Conservation (phyloP, 2,113 vertebrate species). For the Paramormyrops kingsleyae region DNA sequence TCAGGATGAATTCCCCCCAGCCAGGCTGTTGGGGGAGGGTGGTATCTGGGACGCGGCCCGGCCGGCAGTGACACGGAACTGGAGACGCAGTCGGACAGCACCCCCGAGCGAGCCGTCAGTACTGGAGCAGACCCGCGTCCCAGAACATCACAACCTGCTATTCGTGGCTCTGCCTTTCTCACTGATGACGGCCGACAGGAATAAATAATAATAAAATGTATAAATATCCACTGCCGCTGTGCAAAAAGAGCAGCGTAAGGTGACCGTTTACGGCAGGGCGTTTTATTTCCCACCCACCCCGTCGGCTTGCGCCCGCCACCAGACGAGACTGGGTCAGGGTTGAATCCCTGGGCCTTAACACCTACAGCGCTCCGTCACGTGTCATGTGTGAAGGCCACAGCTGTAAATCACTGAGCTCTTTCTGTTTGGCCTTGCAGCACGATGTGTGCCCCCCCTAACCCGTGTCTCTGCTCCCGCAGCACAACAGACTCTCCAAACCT, state of each 20-base stretch:
- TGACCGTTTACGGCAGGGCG: neutral
- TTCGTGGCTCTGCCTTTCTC: neutral
- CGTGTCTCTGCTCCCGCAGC: neutral
- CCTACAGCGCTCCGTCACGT: neutral
- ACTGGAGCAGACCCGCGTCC: neutral
- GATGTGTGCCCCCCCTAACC: neutral
- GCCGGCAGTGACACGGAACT: neutral
- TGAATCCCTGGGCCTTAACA: neutral
- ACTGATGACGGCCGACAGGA: neutral
- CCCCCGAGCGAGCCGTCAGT: neutral
- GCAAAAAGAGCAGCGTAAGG: neutral
- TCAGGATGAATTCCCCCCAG: neutral
- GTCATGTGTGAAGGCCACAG: neutral
- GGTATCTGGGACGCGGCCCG: neutral
- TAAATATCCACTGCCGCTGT: neutral
- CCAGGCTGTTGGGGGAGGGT: neutral
- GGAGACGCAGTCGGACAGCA: neutral
- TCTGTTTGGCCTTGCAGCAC: neutral
- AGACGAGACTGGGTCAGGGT: neutral
- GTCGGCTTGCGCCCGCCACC: neutral
- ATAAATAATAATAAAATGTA: neutral
- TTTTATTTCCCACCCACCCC: neutral
- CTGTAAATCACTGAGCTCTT: neutral
- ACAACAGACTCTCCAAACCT: neutral
- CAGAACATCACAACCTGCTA: neutral